Base-by-base conservation (phyloP, 2,797 vertebrate genomes). In the Poeciliopsis turneri region DNA sequence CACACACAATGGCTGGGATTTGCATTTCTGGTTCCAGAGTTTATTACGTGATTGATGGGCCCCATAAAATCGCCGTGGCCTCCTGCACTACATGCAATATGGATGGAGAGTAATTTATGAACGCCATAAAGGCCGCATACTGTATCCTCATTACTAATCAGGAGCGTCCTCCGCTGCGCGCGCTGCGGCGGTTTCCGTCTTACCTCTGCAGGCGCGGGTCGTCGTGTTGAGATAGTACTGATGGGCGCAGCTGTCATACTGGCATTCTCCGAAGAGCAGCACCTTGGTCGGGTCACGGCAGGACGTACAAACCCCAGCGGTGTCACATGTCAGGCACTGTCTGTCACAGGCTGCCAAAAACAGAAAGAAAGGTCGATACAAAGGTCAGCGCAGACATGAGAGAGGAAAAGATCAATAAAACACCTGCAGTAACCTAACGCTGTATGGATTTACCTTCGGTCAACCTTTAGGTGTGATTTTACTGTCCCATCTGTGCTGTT, bases 221-320 rank as follows among this genome's bases (percentile, higher is more conserved):
- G 93, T 93, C 71, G 96, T 83, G 84, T 99, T 97, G n/a, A 99
- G 96, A 86, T 97, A 99, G 80, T 99, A 97, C 90, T 98, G 98
- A 16, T 96, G 97, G 68, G 97, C 94, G 15, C 98, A 99, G 94
- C 84, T 96, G 90, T 98, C 96, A 0, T 97, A 95, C 78, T 95
- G 97, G 86, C 98, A 99, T 25, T 99, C 97, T 16, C 97, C 98
- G 2, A 98, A 98, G 78, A 98, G 94, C 85, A 99, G 95, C 53
- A 99, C 97, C 86, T 96, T 97, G 59, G 90, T 82, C 0, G 96
- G 96, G 77, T 99, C 97, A 33, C 92, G 95, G 93, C 98, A 99
- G 1, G 97, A 96, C 0, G 95, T 95, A 13, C 98, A 99, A 72
- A 93, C 55, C 0, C 93, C 77, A 0, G 90, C 86, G 0, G 89